Base-by-base conservation (phyloP, 2,888 invertebrate species). In the Caradrina clavipalpis region DNA sequence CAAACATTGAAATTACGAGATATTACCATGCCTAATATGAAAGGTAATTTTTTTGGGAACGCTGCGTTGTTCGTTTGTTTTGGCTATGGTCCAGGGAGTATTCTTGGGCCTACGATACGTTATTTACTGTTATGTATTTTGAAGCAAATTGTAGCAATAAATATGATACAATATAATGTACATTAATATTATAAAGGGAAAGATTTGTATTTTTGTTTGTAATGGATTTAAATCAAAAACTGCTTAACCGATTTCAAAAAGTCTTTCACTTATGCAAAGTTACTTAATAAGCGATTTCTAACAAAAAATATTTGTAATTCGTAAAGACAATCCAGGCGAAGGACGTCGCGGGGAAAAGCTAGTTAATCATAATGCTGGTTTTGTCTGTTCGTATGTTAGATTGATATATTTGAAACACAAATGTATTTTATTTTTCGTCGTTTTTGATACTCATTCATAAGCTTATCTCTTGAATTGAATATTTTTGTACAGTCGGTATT, bases 1-100 rank as follows among this genome's bases (percentile, higher is more conserved):
- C 62, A 78, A 80, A 84, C 78, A 83, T 69, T 78, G 73, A 75
- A 80, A 76, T 83, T 76, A 78, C 70, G 73, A 62, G 66, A 67
- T 71, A 78, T 82, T 85, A 74, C 47, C 78, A 67, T 64, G 19
- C 65, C 68, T 75, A 80, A 78, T 70, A 59, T 35, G 26, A 64
- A 15, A 39, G 62, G 55, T 73, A 83, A 63, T 72, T 84, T 81
- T 84, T 76, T 69, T 42, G 42, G 11, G 61, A 61, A 54, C 57
- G 10, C 11, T 22, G 22, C 31, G 56, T 8, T 71, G 56, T 71
- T 26, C 45, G n/a, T 42, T 71, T 47, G 66, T 77, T 79, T 76
- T 82, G 83, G 76, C 82, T 8, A 39, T 63, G 53, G 35, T 69
- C 73, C 77, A 81, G 50, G 19, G 19, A 54, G 49, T 73, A 69